These are phyloP conservation scores for Myzus persicae DNA, from an alignment of 1,140 invertebrate genomes.

Conservation along the genomic window DNA sequence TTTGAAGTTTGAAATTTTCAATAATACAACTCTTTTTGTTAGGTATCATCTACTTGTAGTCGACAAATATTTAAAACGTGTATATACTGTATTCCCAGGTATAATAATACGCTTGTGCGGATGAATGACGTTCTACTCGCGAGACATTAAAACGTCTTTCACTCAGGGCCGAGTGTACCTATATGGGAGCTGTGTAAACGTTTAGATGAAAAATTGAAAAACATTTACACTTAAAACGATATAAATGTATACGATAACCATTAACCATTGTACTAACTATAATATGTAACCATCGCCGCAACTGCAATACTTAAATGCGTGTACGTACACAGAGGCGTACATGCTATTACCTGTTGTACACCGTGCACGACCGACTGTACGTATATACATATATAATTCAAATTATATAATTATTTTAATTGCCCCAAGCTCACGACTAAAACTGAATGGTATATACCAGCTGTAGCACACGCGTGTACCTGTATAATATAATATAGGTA, in stretches of 20 bases:
- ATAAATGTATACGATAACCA: not conserved
- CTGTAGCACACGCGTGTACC: too few species aligned
- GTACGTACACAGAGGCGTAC: too few species aligned
- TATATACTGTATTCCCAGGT: not conserved
- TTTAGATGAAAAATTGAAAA: conserved; percentile 5
- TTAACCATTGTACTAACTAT: not conserved
- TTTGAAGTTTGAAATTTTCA: too few species aligned
- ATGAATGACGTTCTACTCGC: not conserved
- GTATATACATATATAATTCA: not conserved
- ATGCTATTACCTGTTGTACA: not conserved
- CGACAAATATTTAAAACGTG: not conserved
- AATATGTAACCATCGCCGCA: not conserved
- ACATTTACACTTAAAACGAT: not conserved
- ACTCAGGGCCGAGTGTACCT: not conserved
- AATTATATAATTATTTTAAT: conserved; percentile 22
- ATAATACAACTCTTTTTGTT: not conserved
- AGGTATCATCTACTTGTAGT: not conserved
- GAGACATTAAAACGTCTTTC: not conserved
- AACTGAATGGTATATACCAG: not conserved
- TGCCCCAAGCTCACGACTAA: not conserved
- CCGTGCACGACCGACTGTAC: not conserved
- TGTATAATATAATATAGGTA: not conserved
- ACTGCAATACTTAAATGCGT: not conserved
- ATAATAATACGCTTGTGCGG: not conserved
- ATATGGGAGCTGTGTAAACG: not conserved